Evolutionary conservation across 2,797 vertebrate genomes (phyloP), one percentile per base, ranked within the genome.

Genomic region (Botia almorhae): DNA sequence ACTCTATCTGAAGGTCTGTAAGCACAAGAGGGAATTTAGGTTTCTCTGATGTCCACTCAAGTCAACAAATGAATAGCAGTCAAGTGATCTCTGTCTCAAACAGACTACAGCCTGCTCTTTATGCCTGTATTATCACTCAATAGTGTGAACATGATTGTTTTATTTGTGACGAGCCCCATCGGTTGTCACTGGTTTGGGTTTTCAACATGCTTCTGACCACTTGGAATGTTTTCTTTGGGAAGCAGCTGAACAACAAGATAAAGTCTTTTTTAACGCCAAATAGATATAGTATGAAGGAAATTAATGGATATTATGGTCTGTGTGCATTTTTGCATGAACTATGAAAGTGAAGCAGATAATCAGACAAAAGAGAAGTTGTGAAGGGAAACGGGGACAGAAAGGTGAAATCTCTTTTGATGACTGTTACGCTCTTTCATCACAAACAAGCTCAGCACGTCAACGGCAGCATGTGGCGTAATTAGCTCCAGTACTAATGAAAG

Each of bases 151-250:
- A 46, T 46, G 10, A 46, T 46, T 46, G 43, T 46, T 71, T 90
- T 91, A 92, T 91, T 92, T 89, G 89, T 88, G 89, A 89, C 90
- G 90, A 90, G 89, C 88, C 84, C 84, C 82, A 79, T 68, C 65
- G 84, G 76, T 83, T 63, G 51, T 80, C 88, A 85, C 85, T 64
- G 85, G 77, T 77, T 55, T 16, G 36, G n/a, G 13, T 43, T 60
- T 19, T 11, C 10, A 46, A 46, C 43, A 46, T 46, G 10, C 43
- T 46, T 2, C 10, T 39, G 36, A 39, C 36, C 36, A 39, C 6
- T 8, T 39, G 36, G 36, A 39, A 39, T 39, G n/a, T 58, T 43
- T 13, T 56, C 53, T 43, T 21, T 39, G 33, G 70, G 53, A 39
- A 17, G 16, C 8, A 19, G 17, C 19, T 19, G 46, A 29, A 29